A percentile compares a stretch with the other conserved stretches of the same genome.
Conservation (phyloP, 2,113 vertebrate genomes). For the Microtus pennsylvanicus region DNA sequence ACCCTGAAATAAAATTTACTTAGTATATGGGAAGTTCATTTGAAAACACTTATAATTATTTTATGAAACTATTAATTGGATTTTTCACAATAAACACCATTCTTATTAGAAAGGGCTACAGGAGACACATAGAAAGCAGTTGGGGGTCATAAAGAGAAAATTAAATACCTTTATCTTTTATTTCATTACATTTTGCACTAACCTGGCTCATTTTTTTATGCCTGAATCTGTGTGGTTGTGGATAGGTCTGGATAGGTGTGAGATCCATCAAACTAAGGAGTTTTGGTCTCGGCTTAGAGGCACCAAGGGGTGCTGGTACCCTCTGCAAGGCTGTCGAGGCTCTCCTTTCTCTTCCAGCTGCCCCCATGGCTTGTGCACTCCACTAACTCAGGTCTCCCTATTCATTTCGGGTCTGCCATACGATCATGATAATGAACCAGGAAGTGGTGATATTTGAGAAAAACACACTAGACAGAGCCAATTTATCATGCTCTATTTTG, state of each 20-base stretch:
- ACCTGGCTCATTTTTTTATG: neutral
- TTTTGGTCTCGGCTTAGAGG: constrained; percentile 45
- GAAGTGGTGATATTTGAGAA: constrained; percentile 79
- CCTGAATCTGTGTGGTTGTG: constrained; percentile 8
- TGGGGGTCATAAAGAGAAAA: neutral
- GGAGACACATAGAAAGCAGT: neutral
- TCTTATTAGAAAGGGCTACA: constrained; percentile 3
- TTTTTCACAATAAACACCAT: neutral
- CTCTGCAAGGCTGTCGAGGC: constrained; percentile 37
- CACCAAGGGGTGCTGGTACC: constrained; percentile 36
- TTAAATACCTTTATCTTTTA: constrained; percentile 33
- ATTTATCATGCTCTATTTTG: constrained; percentile 84
- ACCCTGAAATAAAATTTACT: neutral
- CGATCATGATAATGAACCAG: constrained; percentile 82
- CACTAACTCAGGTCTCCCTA: constrained; percentile 76
- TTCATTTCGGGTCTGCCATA: constrained; percentile 77
- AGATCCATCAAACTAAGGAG: neutral
- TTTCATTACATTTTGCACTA: constrained; percentile 37
- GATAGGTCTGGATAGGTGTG: neutral
- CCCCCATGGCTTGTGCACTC: constrained; percentile 55
- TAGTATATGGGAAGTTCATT: neutral
- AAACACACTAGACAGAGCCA: constrained; percentile 79
- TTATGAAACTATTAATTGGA: constrained; percentile 28
- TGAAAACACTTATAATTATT: constrained; percentile 8
- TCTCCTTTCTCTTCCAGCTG: constrained; percentile 53